phyloP scores from a whole-genome alignment of 2,888 invertebrate genomes.

The Netelia inedita region DNA sequence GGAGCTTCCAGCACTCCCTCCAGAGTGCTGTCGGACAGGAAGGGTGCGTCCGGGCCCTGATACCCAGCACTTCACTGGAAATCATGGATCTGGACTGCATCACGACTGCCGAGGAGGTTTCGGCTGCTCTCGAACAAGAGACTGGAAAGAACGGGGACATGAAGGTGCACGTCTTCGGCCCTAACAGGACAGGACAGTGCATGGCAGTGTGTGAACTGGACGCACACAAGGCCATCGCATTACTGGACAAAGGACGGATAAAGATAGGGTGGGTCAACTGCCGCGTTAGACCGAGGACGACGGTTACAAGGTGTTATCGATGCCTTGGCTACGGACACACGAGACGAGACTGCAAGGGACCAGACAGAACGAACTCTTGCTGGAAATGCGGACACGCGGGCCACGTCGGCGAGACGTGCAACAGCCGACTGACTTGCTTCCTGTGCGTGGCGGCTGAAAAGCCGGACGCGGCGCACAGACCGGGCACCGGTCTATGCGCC shows the following conservation, averaged over 20 bases:
- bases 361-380: conserved; percentile 30
- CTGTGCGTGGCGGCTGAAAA: conserved; percentile 30
- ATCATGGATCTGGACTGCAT: background rate
- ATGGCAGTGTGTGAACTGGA: conserved; percentile 56
- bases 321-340: conserved; percentile 31
- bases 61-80: background rate
- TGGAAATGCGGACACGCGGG: conserved; percentile 37
- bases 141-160: background rate
- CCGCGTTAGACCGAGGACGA: conserved; percentile 44
- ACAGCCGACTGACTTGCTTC: conserved; percentile 1
- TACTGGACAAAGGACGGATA: conserved; percentile 35
- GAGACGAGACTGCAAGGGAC: conserved; percentile 3
- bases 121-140: background rate
- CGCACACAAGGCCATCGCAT: conserved; percentile 9
- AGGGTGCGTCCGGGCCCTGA: background rate
- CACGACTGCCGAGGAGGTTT: background rate
- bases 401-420: conserved; percentile 7
- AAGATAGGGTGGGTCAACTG: conserved; percentile 29
- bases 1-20: background rate
- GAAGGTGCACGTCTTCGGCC: conserved; percentile 19
- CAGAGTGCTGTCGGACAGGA: background rate
- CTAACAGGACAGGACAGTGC: conserved; percentile 36
- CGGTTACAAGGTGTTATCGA: conserved; percentile 31
- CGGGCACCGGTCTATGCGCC: conserved; percentile 33
- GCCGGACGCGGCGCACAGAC: conserved; percentile 11